These are phyloP conservation scores for Scytalopus superciliaris DNA, from an alignment of 2,113 vertebrate species.

Conservation along the genomic window DNA sequence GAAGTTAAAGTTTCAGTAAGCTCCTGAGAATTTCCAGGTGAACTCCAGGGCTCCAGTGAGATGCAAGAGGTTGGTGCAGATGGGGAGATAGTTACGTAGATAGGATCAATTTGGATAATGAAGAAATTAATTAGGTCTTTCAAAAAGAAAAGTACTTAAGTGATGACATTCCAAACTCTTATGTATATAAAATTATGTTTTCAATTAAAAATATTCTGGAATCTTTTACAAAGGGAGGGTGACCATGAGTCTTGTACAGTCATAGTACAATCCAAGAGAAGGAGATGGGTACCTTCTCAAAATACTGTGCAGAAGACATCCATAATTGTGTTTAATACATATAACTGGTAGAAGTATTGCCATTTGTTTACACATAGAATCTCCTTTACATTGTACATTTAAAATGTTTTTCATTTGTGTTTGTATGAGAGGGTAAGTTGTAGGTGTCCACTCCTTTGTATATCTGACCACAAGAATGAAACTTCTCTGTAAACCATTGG, in stretches of 20 bases:
- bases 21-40: not conserved
- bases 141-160: not conserved
- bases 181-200: not conserved
- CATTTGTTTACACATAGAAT: not conserved
- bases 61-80: not conserved
- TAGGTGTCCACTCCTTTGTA: not conserved
- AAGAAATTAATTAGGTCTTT: not conserved
- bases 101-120: not conserved
- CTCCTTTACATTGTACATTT: not conserved
- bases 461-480: not conserved
- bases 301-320: accelerated
- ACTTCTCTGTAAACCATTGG: not conserved
- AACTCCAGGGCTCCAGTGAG: not conserved
- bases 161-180: not conserved
- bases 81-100: not conserved
- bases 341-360: not conserved
- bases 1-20: not conserved
- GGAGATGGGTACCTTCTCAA: not conserved
- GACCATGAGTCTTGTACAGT: not conserved
- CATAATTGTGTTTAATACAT: not conserved
- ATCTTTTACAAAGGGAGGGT: not conserved
- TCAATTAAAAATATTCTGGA: not conserved
- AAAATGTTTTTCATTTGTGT: not conserved
- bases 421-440: not conserved
- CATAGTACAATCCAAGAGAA: not conserved